Base-by-base conservation (phyloP, 1,140 invertebrate species). In the Eufriesea mexicana region DNA sequence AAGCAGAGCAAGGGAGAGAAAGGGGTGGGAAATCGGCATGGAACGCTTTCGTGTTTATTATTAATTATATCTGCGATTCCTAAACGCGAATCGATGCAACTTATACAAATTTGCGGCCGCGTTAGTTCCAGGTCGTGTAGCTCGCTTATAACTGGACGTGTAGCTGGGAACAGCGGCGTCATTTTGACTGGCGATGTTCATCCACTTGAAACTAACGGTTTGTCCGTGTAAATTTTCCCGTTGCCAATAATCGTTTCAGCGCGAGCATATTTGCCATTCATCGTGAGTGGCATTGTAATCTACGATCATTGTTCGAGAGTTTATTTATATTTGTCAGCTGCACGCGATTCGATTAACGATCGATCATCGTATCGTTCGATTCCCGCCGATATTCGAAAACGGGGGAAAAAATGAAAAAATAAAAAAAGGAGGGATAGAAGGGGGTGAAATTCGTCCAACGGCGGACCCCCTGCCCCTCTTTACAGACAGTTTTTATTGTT, bases 21-120 rank as follows among this genome's bases (percentile, higher is more conserved):
- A 35, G 4, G 35, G 35, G 1, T 35, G 35, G 35, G 35, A 4
- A 35, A 35, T 35, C 35, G 35, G 4, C 35, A 35, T 35, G n/a
- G 25, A 75, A 66, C 51, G 28, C 23, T 59, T 1, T 10, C 16
- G 25, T 25, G 16, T 61, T 76, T 57, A 54, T 82, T 67, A 76
- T 82, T 59, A 76, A 82, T 82, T 76, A 68, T 59, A 57, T 73
- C 7, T 28, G 8, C 1, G 67, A 12, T 68, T 59, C 20, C 79
- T 64, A 42, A 51, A 67, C 51, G n/a, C n/a, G 23, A 51, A 67
- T 75, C 51, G 42, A 51, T 61, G 20, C 45, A 82, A 82, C 79
- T 82, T 57, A 62, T 82, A 76, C 79, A 82, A 82, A 82, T 82
- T 82, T 82, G 73, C 72, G 79, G 72, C n/a, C 73, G 51, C 51